phyloP scores from a whole-genome alignment of 2,888 invertebrate genomes.

The Hoplodrina blanda region DNA sequence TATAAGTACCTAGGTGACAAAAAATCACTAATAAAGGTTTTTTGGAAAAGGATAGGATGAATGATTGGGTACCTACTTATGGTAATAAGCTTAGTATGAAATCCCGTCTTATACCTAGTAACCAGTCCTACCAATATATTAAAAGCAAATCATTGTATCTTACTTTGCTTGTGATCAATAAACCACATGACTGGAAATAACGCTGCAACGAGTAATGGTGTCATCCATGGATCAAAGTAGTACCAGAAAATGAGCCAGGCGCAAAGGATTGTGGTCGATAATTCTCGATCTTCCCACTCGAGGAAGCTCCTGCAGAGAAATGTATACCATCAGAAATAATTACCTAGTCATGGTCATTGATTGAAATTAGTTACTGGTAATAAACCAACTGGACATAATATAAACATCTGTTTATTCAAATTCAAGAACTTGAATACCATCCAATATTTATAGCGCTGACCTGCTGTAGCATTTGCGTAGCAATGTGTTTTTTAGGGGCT shows the following conservation, averaged over 20 bases:
- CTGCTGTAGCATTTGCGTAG: too few relatives aligned
- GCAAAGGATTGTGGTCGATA: slow-evolving; percentile 70
- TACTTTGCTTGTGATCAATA: slow-evolving; percentile 70
- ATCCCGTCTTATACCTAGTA: too few relatives aligned
- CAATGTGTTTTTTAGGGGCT: too few relatives aligned
- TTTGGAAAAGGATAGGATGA: too few relatives aligned
- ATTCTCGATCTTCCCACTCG: slow-evolving; percentile 84
- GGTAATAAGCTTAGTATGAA: too few relatives aligned
- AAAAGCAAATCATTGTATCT: slow-evolving; percentile 45
- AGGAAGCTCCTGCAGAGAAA: slow-evolving; percentile 75
- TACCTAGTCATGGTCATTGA: background rate
- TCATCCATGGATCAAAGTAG: slow-evolving; percentile 77
- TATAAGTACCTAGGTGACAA: too few relatives aligned
- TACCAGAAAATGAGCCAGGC: slow-evolving; percentile 81
- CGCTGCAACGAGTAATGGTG: slow-evolving; percentile 75
- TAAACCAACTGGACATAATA: too few relatives aligned
- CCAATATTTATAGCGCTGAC: too few relatives aligned
- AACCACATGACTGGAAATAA: slow-evolving; percentile 78
- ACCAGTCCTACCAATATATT: background rate
- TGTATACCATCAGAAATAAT: background rate
- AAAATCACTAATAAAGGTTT: too few relatives aligned
- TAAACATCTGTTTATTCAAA: too few relatives aligned
- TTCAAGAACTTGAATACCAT: too few relatives aligned
- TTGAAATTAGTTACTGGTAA: background rate
- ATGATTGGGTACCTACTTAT: too few relatives aligned